Percentiles rank a stretch among this genome's conserved stretches.
Evolutionary conservation across 1,140 invertebrate species (phyloP).

Genomic region (Medauroidea extradentata): DNA sequence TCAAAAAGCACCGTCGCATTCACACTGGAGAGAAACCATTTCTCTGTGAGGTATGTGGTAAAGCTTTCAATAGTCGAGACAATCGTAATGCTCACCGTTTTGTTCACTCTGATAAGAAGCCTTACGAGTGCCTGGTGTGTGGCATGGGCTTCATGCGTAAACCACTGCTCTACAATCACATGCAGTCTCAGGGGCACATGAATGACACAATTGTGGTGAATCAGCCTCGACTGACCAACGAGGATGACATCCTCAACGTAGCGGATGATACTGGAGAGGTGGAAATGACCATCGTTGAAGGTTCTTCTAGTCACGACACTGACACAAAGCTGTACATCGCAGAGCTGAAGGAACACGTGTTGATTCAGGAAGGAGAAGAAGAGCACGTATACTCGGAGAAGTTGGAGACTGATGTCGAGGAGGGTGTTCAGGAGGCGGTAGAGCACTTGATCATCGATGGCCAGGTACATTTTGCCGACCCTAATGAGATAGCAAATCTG

Average conservation of each 20-base stretch:
- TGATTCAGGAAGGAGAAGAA: constrained; percentile 42
- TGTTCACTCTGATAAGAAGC: constrained; percentile 80
- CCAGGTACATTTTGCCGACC: constrained; percentile 36
- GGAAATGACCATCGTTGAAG: constrained; percentile 37
- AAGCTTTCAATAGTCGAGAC: constrained; percentile 75
- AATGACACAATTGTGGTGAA: constrained; percentile 76
- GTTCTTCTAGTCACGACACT: constrained; percentile 19
- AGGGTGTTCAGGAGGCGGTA: constrained; percentile 39
- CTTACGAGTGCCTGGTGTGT: constrained; percentile 77
- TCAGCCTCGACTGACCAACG: constrained; percentile 62
- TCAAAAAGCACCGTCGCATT: constrained; percentile 74
- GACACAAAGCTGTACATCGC: constrained; percentile 52
- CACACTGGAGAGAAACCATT: constrained; percentile 78
- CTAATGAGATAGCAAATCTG: constrained; percentile 1
- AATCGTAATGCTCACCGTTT: constrained; percentile 81
- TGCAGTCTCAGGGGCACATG: constrained; percentile 62
- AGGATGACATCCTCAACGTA: constrained; percentile 49
- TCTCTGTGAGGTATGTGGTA: constrained; percentile 80
- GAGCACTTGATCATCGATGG: constrained; percentile 52
- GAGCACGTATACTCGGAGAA: constrained; percentile 31
- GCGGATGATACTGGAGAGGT: constrained; percentile 33
- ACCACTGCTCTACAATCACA: constrained; percentile 72
- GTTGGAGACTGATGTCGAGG: constrained; percentile 33
- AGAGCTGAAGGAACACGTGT: constrained; percentile 52
- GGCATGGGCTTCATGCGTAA: constrained; percentile 80